Percentiles rank a stretch among this genome's conserved stretches.
Conservation (phyloP, 2,113 vertebrate genomes). For the Cervus canadensis region DNA sequence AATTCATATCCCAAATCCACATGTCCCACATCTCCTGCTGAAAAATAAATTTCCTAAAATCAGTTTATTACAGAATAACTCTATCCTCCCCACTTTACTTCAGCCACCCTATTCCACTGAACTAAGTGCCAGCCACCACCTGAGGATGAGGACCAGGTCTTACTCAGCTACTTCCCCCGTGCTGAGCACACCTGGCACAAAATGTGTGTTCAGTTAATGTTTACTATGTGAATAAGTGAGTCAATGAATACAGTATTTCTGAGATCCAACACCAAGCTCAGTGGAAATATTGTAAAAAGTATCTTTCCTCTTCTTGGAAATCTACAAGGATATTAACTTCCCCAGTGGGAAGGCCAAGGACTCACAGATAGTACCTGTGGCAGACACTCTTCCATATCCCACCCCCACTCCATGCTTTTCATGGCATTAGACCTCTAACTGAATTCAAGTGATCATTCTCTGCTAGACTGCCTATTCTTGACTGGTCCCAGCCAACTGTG, state of each 20-base stretch:
- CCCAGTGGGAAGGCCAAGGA: not conserved
- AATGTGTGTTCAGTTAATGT: not conserved
- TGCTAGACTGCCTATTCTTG: not conserved
- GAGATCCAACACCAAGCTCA: conserved; percentile 4
- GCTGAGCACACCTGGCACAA: not conserved
- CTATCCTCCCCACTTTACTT: not conserved
- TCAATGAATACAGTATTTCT: not conserved
- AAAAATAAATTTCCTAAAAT: conserved; percentile 66
- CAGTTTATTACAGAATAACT: conserved; percentile 50
- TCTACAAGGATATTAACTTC: not conserved
- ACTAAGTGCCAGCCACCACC: not conserved
- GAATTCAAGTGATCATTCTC: not conserved
- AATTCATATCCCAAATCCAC: conserved; percentile 64
- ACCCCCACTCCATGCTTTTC: not conserved
- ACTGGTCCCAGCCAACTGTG: not conserved
- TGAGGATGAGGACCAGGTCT: not conserved
- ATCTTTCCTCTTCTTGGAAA: conserved; percentile 1
- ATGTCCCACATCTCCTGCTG: conserved; percentile 66
- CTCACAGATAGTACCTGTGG: not conserved
- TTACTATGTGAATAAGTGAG: not conserved
- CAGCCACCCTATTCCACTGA: not conserved
- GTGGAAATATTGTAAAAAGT: not conserved
- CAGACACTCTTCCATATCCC: not conserved
- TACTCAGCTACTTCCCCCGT: not conserved
- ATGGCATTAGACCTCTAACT: not conserved